Evolutionary conservation across 2,888 invertebrate genomes (phyloP), one percentile per base, ranked within the genome.

Genomic region (Amphipoea lucens): DNA sequence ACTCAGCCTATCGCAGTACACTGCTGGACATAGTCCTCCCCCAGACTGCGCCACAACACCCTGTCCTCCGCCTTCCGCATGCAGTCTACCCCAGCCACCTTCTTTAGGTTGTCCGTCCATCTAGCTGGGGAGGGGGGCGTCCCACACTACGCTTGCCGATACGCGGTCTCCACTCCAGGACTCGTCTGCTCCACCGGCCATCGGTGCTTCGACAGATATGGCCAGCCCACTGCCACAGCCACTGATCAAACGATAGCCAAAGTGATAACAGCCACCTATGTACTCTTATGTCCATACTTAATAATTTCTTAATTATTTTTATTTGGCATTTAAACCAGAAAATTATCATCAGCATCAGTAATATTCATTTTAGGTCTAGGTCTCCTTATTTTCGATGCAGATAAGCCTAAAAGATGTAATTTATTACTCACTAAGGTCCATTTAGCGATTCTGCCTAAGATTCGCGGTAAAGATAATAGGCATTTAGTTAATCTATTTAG

Each of bases 401-500:
- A 63, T 63, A 69, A 65, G 23, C 36, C 6, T 9, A 23, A 48
- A 65, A 48, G 79, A 65, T 23, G 62, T 66, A 81, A 74, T 74
- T 69, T 57, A 65, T 63, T 74, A 69, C 57, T 48, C 0, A 29
- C 23, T 51, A 20, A 48, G 29, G 48, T 36, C 48, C 23, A 51
- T 69, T 82, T 36, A 63, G 29, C 29, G 14, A 57, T 65, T 73
- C 23, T 51, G 45, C 14, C 14, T 78, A 45, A 48, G 54, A 79
- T 20, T 73, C 2, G 42, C 65, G 42, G 17, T 70, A 17, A 66
- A 23, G 45, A 71, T 71, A 68, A 69, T 17, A 62, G 45, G 14
- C 40, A 60, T 83, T 78, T 54, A 66, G 70, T 54, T 71, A 66
- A 78, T 78, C 17, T 83, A 63, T 65, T 76, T 54, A 71, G 45